phyloP scores from a whole-genome alignment of 2,888 invertebrate species.

The Caenorhabditis drosophilae region DNA sequence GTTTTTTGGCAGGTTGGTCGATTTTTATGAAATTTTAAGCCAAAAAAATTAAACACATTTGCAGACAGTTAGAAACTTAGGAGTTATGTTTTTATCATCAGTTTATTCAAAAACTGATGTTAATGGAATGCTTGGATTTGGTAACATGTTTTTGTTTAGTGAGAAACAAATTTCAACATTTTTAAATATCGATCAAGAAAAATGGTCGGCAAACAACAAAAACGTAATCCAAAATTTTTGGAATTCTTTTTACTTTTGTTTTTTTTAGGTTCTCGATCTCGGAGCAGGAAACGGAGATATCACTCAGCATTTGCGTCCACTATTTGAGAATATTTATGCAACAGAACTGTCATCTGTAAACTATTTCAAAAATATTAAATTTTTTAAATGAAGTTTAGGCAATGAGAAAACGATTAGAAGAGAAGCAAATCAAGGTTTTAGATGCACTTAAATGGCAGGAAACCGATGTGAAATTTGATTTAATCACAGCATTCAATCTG shows the following conservation, averaged over 20 bases:
- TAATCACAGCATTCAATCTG: conserved; percentile 88
- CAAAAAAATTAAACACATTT: conserved; percentile 72
- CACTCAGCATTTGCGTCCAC: conserved; percentile 80
- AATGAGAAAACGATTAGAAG: conserved; percentile 83
- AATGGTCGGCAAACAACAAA: conserved; percentile 33
- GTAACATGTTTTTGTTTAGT: conserved; percentile 96
- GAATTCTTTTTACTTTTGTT: conserved; percentile 26
- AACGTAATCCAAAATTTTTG: conserved; percentile 16
- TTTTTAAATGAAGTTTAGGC: conserved; percentile 71
- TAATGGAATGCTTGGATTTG: conserved; percentile 80
- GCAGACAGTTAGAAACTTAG: conserved; percentile 87
- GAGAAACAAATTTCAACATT: conserved; percentile 80
- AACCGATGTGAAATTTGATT: conserved; percentile 72
- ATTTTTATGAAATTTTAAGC: too few species aligned
- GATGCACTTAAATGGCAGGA: conserved; percentile 53
- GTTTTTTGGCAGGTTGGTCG: conserved; percentile 48
- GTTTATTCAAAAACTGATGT: conserved; percentile 94
- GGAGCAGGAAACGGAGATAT: conserved; percentile 96
- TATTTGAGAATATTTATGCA: conserved; percentile 79
- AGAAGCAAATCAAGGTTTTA: conserved; percentile 81
- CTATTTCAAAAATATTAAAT: not conserved
- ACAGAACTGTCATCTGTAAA: conserved; percentile 83
- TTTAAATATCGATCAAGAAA: conserved; percentile 69
- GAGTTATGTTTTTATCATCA: conserved; percentile 82
- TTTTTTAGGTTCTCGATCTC: conserved; percentile 77